Evolutionary conservation across 2,888 invertebrate species (phyloP).

Genomic region (Agrotis clavis): DNA sequence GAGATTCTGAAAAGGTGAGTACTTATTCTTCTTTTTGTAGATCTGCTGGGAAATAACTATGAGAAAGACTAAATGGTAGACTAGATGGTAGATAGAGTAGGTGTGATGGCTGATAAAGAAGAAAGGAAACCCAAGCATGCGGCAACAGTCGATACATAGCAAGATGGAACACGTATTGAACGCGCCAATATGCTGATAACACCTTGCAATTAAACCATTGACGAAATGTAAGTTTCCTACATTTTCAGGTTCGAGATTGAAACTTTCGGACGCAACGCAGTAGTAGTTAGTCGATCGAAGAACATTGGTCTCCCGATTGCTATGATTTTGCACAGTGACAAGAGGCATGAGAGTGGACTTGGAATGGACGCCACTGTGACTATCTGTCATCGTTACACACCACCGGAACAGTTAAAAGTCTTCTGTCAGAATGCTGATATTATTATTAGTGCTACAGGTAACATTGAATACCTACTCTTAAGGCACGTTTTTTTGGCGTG

Average conservation of each 20-base stretch:
- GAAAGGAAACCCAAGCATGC: too few relatives aligned
- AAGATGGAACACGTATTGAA: too few relatives aligned
- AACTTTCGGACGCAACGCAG: slow-evolving; percentile 96
- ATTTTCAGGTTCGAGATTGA: slow-evolving; percentile 91
- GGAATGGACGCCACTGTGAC: slow-evolving; percentile 97
- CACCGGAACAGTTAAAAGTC: slow-evolving; percentile 93
- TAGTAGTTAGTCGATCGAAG: slow-evolving; percentile 97
- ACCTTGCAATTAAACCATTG: too few relatives aligned
- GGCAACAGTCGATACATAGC: too few relatives aligned
- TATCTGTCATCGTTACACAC: slow-evolving; percentile 97
- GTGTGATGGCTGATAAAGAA: too few relatives aligned
- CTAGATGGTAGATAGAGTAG: too few relatives aligned
- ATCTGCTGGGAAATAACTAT: neutral
- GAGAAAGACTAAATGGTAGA: neutral
- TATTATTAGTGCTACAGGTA: slow-evolving; percentile 94
- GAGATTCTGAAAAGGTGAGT: slow-evolving; percentile 92
- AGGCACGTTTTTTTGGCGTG: too few relatives aligned
- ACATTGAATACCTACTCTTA: slow-evolving; percentile 1
- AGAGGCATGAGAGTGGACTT: slow-evolving; percentile 92
- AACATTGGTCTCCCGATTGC: slow-evolving; percentile 98
- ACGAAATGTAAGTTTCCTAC: neutral
- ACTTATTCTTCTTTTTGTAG: neutral
- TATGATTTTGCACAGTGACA: slow-evolving; percentile 95
- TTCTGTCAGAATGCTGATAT: slow-evolving; percentile 95
- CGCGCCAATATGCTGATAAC: too few relatives aligned